Conservation (phyloP, 2,888 invertebrate species). For the Eupithecia pulchellata region DNA sequence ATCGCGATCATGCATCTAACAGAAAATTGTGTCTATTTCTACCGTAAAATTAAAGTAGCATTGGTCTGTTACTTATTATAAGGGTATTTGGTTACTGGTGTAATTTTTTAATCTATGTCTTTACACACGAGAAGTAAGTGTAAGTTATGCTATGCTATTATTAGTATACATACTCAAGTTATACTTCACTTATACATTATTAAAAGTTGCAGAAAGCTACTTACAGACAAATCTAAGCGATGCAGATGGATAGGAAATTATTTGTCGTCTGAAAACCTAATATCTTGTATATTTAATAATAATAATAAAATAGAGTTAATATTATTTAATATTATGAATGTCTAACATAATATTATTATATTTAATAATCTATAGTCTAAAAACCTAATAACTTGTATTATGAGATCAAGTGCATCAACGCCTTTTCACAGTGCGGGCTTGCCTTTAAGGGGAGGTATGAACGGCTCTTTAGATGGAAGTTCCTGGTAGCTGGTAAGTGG, state of each 20-base stretch:
- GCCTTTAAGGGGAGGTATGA: constrained; percentile 52
- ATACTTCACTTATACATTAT: too few species aligned
- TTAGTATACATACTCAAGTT: background rate
- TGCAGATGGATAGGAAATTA: too few species aligned
- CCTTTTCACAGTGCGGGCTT: constrained; percentile 26
- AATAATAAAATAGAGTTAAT: too few species aligned
- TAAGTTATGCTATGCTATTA: too few species aligned
- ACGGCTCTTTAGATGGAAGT: constrained; percentile 36
- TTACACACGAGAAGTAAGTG: background rate
- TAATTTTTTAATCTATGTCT: background rate
- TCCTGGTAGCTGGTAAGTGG: constrained; percentile 44
- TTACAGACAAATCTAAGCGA: background rate
- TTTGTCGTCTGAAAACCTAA: background rate
- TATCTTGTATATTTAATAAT: too few species aligned
- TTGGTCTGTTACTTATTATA: background rate
- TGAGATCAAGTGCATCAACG: background rate
- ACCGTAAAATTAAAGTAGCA: background rate
- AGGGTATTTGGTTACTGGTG: background rate
- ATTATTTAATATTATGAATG: too few species aligned
- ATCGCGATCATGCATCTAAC: background rate
- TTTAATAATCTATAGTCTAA: background rate
- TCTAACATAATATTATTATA: too few species aligned
- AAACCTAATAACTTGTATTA: background rate
- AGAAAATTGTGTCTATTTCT: background rate
- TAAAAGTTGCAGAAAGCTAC: too few species aligned